These are phyloP conservation scores for Drosophila pseudotakahashii DNA, from an alignment of 2,888 invertebrate species.

Conservation along the genomic window DNA sequence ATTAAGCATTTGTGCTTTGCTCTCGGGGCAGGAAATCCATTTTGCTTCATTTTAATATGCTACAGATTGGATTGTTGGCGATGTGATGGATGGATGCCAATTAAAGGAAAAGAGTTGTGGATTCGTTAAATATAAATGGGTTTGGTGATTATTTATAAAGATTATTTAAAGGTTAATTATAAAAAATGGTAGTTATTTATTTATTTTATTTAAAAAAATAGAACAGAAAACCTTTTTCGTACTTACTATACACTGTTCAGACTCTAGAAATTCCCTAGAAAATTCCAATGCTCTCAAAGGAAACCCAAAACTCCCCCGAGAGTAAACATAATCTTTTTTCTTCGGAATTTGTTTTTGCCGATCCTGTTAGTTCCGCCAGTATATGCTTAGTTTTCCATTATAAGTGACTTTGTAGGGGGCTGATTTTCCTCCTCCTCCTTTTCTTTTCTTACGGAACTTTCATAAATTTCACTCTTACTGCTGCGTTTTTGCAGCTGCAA, in stretches of 20 bases:
- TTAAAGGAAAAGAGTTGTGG: background rate
- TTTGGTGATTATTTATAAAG: no score
- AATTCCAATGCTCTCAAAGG: background rate
- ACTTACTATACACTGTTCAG: background rate
- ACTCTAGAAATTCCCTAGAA: background rate
- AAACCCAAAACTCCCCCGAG: no score
- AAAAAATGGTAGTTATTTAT: no score
- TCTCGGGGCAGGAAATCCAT: constrained; percentile 11
- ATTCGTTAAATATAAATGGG: background rate
- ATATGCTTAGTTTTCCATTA: constrained; percentile 34
- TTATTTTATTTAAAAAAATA: no score
- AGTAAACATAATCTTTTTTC: constrained; percentile 5
- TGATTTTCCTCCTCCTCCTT: background rate
- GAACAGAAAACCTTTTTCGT: no score
- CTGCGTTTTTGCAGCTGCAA: constrained; percentile 34
- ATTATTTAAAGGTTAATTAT: no score
- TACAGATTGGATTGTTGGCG: constrained; percentile 27
- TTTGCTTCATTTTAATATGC: constrained; percentile 23
- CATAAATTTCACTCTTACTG: constrained; percentile 30
- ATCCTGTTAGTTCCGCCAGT: background rate
- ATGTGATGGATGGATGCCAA: constrained; percentile 20
- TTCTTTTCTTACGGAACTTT: constrained; percentile 33
- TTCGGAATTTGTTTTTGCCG: background rate
- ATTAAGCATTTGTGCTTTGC: constrained; percentile 31
- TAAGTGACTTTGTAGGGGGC: constrained; percentile 16